These are phyloP conservation scores for Champsocephalus esox DNA, from an alignment of 2,797 vertebrate genomes.

Conservation along the genomic window DNA sequence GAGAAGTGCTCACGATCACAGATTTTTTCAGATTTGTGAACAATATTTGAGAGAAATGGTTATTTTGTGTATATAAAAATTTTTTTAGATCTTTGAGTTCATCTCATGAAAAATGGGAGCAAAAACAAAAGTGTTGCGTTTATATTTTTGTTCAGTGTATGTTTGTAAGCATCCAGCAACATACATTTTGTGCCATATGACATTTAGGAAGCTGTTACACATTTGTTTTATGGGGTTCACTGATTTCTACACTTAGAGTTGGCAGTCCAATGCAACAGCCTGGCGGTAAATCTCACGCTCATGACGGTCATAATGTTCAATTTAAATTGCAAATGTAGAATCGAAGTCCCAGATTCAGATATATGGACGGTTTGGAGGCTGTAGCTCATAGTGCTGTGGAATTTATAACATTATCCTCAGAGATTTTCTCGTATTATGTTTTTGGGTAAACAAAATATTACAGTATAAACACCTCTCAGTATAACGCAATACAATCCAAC, in stretches of 20 bases:
- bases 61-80: too few relatives aligned
- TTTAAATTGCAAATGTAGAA: conserved; percentile 6
- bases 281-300: conserved; percentile 6
- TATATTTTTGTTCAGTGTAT: neutral
- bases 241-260: neutral
- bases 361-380: conserved; percentile 6
- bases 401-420: neutral
- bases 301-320: conserved; percentile 13
- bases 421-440: conserved; percentile 13
- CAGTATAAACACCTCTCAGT: neutral
- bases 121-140: too few relatives aligned
- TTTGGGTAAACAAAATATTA: neutral
- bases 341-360: neutral
- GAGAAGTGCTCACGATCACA: too few relatives aligned
- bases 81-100: too few relatives aligned
- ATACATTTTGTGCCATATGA: neutral
- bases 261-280: neutral
- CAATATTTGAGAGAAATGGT: too few relatives aligned
- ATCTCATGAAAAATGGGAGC: too few relatives aligned
- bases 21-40: too few relatives aligned
- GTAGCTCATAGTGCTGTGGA: neutral
- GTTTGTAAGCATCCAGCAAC: neutral
- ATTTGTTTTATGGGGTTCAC: neutral
- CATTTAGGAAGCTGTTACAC: neutral
- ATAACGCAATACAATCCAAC: neutral